Evolutionary conservation across 2,888 invertebrate species (phyloP).

Genomic region (Andrena marginata): DNA sequence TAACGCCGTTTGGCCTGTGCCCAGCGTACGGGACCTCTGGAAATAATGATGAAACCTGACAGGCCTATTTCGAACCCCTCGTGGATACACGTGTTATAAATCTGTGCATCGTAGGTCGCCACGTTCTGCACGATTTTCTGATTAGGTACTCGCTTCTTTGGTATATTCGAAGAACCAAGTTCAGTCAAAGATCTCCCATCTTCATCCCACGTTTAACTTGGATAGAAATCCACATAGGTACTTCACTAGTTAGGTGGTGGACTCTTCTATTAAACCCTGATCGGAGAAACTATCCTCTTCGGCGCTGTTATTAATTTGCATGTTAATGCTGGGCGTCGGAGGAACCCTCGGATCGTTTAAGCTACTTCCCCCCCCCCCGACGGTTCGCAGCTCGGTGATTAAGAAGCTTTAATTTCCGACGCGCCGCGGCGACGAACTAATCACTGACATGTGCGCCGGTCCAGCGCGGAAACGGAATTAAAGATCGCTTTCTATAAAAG

Average conservation of each 20-base stretch:
- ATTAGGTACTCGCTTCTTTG: not conserved
- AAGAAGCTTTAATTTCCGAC: conserved; percentile 40
- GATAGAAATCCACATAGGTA: no score
- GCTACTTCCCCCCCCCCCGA: not conserved
- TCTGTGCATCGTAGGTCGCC: conserved; percentile 24
- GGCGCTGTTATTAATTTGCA: not conserved
- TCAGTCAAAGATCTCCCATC: no score
- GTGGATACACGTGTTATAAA: conserved; percentile 53
- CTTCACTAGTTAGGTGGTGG: no score
- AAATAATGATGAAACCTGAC: conserved; percentile 62
- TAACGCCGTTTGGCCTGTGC: conserved; percentile 41
- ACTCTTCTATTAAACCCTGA: no score
- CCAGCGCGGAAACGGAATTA: conserved; percentile 66
- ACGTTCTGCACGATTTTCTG: not conserved
- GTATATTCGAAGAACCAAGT: not conserved
- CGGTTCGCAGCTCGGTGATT: conserved; percentile 17
- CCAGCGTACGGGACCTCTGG: conserved; percentile 41
- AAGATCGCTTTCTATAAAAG: conserved; percentile 68
- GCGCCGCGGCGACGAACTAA: conserved; percentile 43
- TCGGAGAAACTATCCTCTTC: not conserved
- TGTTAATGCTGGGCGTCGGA: not conserved
- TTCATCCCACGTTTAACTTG: no score
- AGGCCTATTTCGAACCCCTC: conserved; percentile 50
- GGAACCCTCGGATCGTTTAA: conserved; percentile 8
- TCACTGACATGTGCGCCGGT: conserved; percentile 60